Evolutionary conservation across 2,888 invertebrate genomes (phyloP).

Genomic region (Sialis lutaria): DNA sequence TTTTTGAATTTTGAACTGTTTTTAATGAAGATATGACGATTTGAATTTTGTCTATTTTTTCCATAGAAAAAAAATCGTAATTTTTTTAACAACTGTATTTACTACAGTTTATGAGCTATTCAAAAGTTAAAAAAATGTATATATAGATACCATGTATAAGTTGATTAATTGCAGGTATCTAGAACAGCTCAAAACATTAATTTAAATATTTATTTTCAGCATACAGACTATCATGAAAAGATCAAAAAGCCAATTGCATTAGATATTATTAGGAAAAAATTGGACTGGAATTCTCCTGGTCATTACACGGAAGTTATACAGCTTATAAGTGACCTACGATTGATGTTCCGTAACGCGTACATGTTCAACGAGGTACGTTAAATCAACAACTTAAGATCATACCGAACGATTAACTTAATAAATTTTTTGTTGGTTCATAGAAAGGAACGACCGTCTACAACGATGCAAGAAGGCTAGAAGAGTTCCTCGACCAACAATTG

Average conservation of each 20-base stretch:
- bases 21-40: too few relatives aligned
- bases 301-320: constrained; percentile 60
- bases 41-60: too few relatives aligned
- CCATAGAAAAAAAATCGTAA: too few relatives aligned
- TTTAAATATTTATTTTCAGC: constrained; percentile 24
- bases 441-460: constrained; percentile 58
- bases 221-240: constrained; percentile 47
- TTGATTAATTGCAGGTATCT: neutral
- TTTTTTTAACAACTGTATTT: too few relatives aligned
- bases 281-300: constrained; percentile 52
- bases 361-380: constrained; percentile 61
- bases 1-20: too few relatives aligned
- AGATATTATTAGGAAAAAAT: constrained; percentile 62
- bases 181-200: too few relatives aligned
- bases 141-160: neutral
- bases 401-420: neutral
- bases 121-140: neutral
- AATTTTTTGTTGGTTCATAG: constrained; percentile 25
- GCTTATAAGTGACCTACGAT: constrained; percentile 63
- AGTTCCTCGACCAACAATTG: constrained; percentile 69
- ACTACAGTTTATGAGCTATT: too few relatives aligned
- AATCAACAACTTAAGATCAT: constrained; percentile 3
- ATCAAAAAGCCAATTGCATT: constrained; percentile 71
- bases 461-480: constrained; percentile 66
- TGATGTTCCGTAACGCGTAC: constrained; percentile 79